Evolutionary conservation across 2,797 vertebrate genomes (phyloP).

Genomic region (Saxicola maurus): DNA sequence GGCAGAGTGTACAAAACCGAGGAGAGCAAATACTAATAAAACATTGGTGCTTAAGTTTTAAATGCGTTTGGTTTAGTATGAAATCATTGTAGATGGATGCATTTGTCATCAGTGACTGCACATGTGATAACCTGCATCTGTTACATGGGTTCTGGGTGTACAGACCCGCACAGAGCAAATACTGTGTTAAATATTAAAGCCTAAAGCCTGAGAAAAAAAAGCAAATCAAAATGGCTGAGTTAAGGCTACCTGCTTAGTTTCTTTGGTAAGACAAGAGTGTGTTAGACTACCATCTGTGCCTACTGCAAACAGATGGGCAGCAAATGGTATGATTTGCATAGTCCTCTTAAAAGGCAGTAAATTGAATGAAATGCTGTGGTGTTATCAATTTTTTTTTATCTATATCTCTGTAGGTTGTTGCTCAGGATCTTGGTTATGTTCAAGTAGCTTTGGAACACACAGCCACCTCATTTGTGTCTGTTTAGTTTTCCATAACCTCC

Average conservation of each 20-base stretch:
- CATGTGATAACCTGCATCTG: not conserved
- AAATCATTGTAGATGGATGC: not conserved
- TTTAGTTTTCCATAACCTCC: not conserved
- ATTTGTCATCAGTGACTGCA: not conserved
- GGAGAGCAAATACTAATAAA: not conserved
- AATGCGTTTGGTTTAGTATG: not conserved
- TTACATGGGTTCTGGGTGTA: not conserved
- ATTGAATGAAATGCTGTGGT: not conserved
- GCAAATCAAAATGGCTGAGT: not conserved
- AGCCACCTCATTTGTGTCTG: not conserved
- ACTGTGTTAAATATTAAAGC: not conserved
- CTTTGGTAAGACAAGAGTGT: not conserved
- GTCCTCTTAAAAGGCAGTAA: not conserved
- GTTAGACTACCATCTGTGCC: not conserved
- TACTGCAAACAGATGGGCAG: not conserved
- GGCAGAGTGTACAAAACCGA: not conserved
- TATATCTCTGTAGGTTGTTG: not conserved
- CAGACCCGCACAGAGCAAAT: not conserved
- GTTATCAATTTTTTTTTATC: not conserved
- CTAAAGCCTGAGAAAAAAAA: not conserved
- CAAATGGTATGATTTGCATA: not conserved
- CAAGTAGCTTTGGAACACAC: not conserved
- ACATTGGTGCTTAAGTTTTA: not conserved
- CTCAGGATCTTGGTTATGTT: not conserved
- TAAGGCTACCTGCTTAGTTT: not conserved